Conservation (phyloP, 2,113 vertebrate species). For the Hippocampus comes region DNA sequence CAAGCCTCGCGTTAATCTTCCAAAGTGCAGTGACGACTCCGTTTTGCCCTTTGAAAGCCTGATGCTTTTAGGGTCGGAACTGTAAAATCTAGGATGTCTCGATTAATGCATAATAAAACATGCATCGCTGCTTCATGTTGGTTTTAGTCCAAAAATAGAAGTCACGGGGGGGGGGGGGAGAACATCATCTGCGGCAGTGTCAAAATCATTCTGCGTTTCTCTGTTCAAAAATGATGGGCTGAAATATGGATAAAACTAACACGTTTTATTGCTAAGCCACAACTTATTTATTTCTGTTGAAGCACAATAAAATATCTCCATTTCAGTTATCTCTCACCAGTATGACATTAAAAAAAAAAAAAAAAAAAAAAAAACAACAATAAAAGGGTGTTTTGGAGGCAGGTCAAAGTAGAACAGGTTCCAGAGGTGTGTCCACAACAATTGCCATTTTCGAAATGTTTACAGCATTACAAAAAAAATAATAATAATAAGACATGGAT, state of each 20-base stretch:
- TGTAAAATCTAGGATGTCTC: slow-evolving; percentile 38
- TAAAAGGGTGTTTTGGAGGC: background rate
- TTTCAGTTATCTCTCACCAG: background rate
- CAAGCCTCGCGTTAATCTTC: slow-evolving; percentile 56
- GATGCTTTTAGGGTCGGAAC: slow-evolving; percentile 42
- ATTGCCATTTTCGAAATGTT: background rate
- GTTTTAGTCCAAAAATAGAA: slow-evolving; percentile 17
- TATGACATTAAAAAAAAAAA: background rate
- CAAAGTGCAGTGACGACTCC: slow-evolving; percentile 52
- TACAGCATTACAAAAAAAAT: background rate
- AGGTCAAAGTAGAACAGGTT: background rate
- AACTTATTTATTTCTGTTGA: background rate
- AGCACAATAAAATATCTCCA: background rate
- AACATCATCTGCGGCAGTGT: background rate
- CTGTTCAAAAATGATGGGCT: background rate
- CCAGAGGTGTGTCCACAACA: background rate
- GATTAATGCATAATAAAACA: slow-evolving; percentile 29
- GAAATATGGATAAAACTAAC: background rate
- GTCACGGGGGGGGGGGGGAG: background rate
- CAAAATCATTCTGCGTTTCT: background rate
- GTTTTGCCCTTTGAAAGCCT: slow-evolving; percentile 34
- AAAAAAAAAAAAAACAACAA: background rate
- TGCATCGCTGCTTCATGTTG: slow-evolving; percentile 20
- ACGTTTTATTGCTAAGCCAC: background rate
- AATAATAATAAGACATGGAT: too few species aligned